Base-by-base conservation (phyloP, 2,888 invertebrate genomes). In the Standfussiana lucernea region DNA sequence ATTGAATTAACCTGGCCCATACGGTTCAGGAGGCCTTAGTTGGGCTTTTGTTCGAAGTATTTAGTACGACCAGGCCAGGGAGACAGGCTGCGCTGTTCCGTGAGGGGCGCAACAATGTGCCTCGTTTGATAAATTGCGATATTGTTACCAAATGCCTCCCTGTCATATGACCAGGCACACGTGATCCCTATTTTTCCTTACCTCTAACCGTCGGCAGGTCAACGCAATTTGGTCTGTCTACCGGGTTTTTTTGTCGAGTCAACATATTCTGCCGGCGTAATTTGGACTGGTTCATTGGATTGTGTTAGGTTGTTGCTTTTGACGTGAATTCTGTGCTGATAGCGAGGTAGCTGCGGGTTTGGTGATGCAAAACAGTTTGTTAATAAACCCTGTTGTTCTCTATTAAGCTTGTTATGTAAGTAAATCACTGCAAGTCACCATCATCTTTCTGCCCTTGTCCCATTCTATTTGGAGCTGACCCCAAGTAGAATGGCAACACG, bases 81-180 rank as follows among this genome's bases (percentile, higher is more conserved):
- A 86, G 87, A 86, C 90, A 85, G 88, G 87, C 85, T 84, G 84
- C 82, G 85, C 81, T 45, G 85, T 79, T 85, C 77, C 84, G 90
- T 89, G 90, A 92, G 93, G 95, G 95, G 93, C 89, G 91, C 93
- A 92, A 95, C 95, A 96, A 96, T 96, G 95, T 93, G 93, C 93
- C 94, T 95, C 95, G 94, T 96, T 96, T 96, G 95, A 95, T 95
- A 96, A 95, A 96, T 96, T 96, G 95, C 95, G 93, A 94, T 95
- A 96, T 96, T 95, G 95, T 95, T 94, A 90, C 90, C 88, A 87
- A 91, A 93, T 91, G 92, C 93, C 90, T 89, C 90, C 90, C 91
- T 92, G 90, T 91, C 90, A 88, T 84, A 85, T 87, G 85, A 83
- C 91, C 91, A 89, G 59, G 53, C n/a, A 77, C 70, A 79, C 81